These are phyloP conservation scores for Schizaphis graminum DNA, from an alignment of 2,888 invertebrate genomes.

Conservation along the genomic window DNA sequence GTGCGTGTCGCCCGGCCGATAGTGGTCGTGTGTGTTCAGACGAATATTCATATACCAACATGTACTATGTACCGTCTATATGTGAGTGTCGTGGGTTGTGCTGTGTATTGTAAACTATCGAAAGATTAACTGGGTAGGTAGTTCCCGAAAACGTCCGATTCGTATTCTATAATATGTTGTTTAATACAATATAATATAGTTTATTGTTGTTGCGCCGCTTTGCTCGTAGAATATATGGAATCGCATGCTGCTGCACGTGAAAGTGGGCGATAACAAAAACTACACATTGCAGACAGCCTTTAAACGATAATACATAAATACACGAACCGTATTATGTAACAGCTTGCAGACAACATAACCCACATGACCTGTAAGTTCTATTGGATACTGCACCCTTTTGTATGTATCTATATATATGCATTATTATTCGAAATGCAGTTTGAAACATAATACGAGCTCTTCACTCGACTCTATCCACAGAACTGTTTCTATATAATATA, in stretches of 20 bases:
- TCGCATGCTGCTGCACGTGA: conserved; percentile 39
- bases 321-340: conserved; percentile 36
- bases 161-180: not conserved
- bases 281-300: conserved; percentile 20
- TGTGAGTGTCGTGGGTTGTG: not conserved
- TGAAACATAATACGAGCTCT: not conserved
- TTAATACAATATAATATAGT: not conserved
- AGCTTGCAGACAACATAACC: conserved; percentile 21
- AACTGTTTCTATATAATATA: not conserved
- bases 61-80: not conserved
- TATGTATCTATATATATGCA: not conserved
- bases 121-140: conserved; percentile 11
- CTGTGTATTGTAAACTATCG: not conserved
- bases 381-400: conserved; percentile 43
- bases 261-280: conserved; percentile 61
- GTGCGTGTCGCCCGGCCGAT: not conserved
- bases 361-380: conserved; percentile 24
- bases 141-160: conserved; percentile 20
- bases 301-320: conserved; percentile 22
- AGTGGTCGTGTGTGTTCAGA: not conserved
- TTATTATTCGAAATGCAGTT: not conserved
- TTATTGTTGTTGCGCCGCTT: conserved; percentile 29
- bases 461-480: not conserved
- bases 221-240: conserved; percentile 1
- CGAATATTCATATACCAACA: not conserved